phyloP scores from a whole-genome alignment of 2,113 vertebrate genomes.

The Heterotis niloticus region DNA sequence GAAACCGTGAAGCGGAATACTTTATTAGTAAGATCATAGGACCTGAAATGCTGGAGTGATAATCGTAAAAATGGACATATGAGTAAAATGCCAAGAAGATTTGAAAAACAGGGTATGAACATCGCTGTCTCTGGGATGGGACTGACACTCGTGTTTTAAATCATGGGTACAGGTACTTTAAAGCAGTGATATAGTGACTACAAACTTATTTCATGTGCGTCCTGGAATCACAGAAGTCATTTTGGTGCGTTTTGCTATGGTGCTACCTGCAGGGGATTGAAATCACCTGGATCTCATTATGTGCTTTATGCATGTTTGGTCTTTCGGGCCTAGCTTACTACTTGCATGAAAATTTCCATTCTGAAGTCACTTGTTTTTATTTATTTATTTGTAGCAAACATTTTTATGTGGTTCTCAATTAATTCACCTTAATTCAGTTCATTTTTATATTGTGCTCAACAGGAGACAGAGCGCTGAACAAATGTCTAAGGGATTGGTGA shows the following conservation, averaged over 20 bases:
- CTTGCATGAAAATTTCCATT: no score
- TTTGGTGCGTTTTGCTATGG: not conserved
- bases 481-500: no score
- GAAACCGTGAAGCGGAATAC: no score
- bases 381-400: no score
- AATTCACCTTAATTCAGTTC: not conserved
- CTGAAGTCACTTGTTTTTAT: not conserved
- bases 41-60: no score
- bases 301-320: not conserved
- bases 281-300: not conserved
- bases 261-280: not conserved
- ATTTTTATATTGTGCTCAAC: not conserved
- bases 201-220: constrained; percentile 5
- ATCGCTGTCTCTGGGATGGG: not conserved
- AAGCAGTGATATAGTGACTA: not conserved
- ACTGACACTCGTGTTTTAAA: not conserved
- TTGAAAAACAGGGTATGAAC: not conserved
- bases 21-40: no score
- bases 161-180: not conserved
- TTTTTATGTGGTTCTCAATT: no score
- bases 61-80: no score
- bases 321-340: not conserved
- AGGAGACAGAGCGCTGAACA: no score
- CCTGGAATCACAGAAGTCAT: not conserved
- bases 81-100: constrained; percentile 1